These are phyloP conservation scores for Hippocampus comes DNA, from an alignment of 2,113 vertebrate species.

Conservation along the genomic window DNA sequence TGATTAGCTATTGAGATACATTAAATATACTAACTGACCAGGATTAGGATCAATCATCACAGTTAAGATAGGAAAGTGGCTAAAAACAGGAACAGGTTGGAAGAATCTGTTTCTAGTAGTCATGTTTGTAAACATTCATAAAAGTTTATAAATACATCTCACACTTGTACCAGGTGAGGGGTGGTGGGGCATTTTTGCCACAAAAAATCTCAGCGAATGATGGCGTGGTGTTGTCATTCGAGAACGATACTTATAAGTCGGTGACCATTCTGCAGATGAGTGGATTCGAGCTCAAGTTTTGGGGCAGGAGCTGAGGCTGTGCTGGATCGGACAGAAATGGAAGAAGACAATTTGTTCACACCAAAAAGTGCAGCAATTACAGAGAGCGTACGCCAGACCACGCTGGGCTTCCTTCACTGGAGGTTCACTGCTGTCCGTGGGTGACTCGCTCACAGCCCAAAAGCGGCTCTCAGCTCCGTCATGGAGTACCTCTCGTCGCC, in stretches of 20 bases:
- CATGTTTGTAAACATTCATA: conserved; percentile 56
- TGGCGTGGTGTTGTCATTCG: too few relatives aligned
- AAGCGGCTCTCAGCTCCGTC: conserved; percentile 59
- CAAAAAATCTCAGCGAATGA: neutral
- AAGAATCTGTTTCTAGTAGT: conserved; percentile 48
- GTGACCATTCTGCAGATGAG: conserved; percentile 9
- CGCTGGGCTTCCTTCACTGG: conserved; percentile 47
- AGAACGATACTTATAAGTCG: conserved; percentile 20
- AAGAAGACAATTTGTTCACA: conserved; percentile 49
- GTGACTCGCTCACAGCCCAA: conserved; percentile 50
- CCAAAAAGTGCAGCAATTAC: conserved; percentile 60
- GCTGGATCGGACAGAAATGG: neutral
- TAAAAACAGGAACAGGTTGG: conserved; percentile 36
- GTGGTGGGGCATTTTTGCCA: neutral
- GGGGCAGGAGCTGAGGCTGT: conserved; percentile 3
- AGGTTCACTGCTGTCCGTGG: conserved; percentile 40
- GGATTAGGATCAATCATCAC: conserved; percentile 13
- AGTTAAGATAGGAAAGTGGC: conserved; percentile 34
- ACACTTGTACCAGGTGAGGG: conserved; percentile 11
- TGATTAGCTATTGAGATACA: conserved; percentile 1
- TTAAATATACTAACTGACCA: conserved; percentile 28
- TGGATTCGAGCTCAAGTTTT: conserved; percentile 1
- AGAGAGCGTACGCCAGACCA: conserved; percentile 28
- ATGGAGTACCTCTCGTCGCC: conserved; percentile 56
- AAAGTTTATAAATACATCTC: conserved; percentile 27